Evolutionary conservation across 2,113 vertebrate genomes (phyloP).

Genomic region (Rostratula benghalensis): DNA sequence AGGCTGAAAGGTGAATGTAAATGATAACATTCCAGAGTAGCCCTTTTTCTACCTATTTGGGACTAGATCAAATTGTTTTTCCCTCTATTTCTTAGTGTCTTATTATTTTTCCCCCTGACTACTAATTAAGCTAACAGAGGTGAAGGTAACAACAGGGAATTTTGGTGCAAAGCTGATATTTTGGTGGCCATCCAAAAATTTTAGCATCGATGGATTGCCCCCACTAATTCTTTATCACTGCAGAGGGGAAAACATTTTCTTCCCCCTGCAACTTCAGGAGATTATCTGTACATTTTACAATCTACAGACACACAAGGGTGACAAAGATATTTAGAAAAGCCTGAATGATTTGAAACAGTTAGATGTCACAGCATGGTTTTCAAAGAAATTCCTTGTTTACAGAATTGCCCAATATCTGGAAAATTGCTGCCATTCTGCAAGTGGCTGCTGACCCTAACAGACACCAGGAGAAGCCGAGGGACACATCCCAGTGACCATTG

Average conservation of each 20-base stretch:
- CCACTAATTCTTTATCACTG: not conserved
- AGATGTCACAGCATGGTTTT: not conserved
- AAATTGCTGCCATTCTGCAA: not conserved
- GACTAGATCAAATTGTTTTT: not conserved
- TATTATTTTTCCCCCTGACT: not conserved
- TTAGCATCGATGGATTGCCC: accelerated
- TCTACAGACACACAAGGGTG: not conserved
- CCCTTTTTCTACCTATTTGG: not conserved
- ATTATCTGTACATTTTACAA: not conserved
- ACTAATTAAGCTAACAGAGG: not conserved
- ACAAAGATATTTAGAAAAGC: not conserved
- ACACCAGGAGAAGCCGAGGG: not conserved
- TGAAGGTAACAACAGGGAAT: not conserved
- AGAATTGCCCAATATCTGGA: not conserved
- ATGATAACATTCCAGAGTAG: not conserved
- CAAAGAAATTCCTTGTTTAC: not conserved
- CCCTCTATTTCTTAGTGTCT: not conserved
- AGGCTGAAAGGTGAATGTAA: not conserved
- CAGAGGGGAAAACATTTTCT: not conserved
- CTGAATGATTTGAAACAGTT: not conserved
- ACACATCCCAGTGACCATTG: not conserved
- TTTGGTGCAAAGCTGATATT: not conserved
- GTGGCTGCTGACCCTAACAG: not conserved
- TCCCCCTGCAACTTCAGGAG: not conserved
- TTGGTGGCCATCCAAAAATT: not conserved